These are phyloP conservation scores for Dryobotodes eremita DNA, from an alignment of 2,888 invertebrate genomes.

Conservation along the genomic window DNA sequence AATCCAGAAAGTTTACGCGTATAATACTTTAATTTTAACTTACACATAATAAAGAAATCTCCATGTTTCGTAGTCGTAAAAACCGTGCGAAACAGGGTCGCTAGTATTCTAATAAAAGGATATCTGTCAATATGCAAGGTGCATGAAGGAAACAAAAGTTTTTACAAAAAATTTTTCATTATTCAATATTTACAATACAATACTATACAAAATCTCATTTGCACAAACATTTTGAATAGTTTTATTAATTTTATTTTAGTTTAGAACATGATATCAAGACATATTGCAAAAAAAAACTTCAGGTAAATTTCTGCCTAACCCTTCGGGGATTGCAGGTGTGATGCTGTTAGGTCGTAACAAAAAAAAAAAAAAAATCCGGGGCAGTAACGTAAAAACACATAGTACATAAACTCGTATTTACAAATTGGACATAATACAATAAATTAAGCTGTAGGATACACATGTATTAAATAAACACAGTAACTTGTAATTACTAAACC, in stretches of 20 bases:
- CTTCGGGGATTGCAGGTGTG: not conserved
- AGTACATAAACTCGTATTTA: no score
- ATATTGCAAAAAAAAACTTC: not conserved
- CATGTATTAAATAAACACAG: not conserved
- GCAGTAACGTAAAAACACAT: not conserved
- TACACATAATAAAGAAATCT: no score
- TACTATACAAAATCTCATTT: not conserved
- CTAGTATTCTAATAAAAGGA: not conserved
- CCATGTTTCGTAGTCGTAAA: not conserved
- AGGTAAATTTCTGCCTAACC: not conserved
- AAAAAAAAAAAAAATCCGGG: not conserved
- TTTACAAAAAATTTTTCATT: not conserved
- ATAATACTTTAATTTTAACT: no score
- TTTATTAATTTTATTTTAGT: not conserved
- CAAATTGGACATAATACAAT: not conserved
- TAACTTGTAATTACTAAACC: not conserved
- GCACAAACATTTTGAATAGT: not conserved
- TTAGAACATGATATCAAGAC: conserved; percentile 11
- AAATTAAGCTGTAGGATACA: not conserved
- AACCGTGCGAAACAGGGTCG: no score
- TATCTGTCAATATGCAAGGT: not conserved
- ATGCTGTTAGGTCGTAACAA: not conserved
- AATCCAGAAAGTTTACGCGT: no score
- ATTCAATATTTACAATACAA: conserved; percentile 6
- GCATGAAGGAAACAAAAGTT: not conserved